Base-by-base conservation (phyloP, 2,797 vertebrate genomes). In the Intellagama lesueurii region DNA sequence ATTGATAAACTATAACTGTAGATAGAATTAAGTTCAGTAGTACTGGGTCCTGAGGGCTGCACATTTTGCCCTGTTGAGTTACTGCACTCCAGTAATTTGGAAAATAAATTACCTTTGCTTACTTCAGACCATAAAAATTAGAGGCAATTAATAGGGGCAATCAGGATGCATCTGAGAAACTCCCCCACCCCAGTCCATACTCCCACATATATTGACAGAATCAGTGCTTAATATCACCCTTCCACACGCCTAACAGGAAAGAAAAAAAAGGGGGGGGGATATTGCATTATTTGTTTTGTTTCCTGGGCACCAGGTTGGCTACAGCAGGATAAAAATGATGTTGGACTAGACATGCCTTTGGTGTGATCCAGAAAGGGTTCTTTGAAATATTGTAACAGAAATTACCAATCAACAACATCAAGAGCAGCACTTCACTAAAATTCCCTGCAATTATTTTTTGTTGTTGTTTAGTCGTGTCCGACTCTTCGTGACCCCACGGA, bases 151-250 rank as follows among this genome's bases (percentile, higher is more conserved):
- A 17, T 7, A 64, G 16, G 16, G 17, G 17, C 16, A 73, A n/a
- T n/a, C 44, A 19, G 0, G 82, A 7, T 9, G 83, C 24, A 75
- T 49, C 35, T 2, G 40, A 83, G 9, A 22, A 87, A 76, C 19
- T 17, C 60, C 19, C 19, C 14, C 60, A 64, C 60, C 4, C 60
- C 52, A 56, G 52, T 56, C 7, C 14, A 19, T 85, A 85, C 5
- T 78, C 40, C 19, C 0, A 0, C 0, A 7, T 68, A 3, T 47
- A 1, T 3, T 1, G 6, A 44, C n/a, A 19, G 4, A 90, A 47
- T 30, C 82, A 87, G 76, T 1, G 17, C 22, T 26, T 91, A 84
- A 40, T 19, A 19, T n/a, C 22, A 60, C 6, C 75, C 69, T 32
- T 17, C 4, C 11, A 7, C 1, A 0, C 2, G 84, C 19, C 52